Evolutionary conservation across 1,140 invertebrate species (phyloP).

Genomic region (Drosophila tristis): DNA sequence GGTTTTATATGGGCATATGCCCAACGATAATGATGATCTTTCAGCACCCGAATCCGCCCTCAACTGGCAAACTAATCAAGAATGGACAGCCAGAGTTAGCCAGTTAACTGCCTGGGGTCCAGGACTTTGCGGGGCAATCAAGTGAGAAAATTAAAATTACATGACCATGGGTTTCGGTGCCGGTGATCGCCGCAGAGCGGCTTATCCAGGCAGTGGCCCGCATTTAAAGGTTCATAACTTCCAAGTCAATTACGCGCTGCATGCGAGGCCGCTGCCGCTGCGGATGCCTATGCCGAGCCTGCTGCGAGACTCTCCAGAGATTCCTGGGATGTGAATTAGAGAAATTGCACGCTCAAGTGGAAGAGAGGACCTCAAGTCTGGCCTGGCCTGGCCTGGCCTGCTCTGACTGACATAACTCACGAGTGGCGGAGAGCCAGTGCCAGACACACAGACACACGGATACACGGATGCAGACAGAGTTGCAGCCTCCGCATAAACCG

Average conservation of each 20-base stretch:
- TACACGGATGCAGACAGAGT: constrained; percentile 15
- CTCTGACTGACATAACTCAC: constrained; percentile 78
- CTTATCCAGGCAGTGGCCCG: constrained; percentile 43
- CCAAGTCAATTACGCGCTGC: constrained; percentile 79
- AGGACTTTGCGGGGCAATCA: constrained; percentile 60
- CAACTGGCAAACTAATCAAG: constrained; percentile 45
- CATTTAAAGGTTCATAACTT: constrained; percentile 83
- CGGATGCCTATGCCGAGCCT: constrained; percentile 8
- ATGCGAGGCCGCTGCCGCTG: constrained; percentile 1
- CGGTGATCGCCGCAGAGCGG: constrained; percentile 8
- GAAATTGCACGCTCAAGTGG: constrained; percentile 69
- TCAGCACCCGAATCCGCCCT: constrained; percentile 14
- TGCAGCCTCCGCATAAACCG: constrained; percentile 68
- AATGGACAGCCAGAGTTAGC: no score
- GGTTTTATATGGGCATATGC: background rate
- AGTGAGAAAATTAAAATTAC: constrained; percentile 83
- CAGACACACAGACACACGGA: constrained; percentile 4
- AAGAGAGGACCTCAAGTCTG: constrained; percentile 59
- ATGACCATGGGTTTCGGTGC: constrained; percentile 43
- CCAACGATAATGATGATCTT: constrained; percentile 38
- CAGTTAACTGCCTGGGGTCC: background rate
- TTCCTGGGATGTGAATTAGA: constrained; percentile 68
- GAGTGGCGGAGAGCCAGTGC: constrained; percentile 41
- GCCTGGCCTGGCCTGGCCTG: constrained; percentile 21
- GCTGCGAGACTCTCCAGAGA: constrained; percentile 34